These are phyloP conservation scores for Temnothorax ravouxi DNA, from an alignment of 2,888 invertebrate genomes.

Conservation along the genomic window DNA sequence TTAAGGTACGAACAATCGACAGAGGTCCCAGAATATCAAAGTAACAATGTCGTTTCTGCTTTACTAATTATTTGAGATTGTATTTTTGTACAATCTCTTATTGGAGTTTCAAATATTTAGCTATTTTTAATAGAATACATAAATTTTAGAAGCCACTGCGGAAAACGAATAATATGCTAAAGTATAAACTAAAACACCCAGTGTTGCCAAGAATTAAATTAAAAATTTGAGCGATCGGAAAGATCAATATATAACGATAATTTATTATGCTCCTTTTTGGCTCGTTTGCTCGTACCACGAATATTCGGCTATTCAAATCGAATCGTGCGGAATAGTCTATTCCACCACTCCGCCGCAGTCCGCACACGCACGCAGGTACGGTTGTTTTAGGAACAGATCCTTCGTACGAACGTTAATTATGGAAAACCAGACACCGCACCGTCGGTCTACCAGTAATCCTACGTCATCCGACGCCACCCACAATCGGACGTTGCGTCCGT, in stretches of 20 bases:
- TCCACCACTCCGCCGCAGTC: constrained; percentile 63
- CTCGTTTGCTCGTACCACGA: background rate
- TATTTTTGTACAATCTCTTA: background rate
- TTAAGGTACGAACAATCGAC: constrained; percentile 31
- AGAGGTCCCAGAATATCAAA: constrained; percentile 5
- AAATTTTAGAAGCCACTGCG: background rate
- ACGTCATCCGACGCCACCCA: constrained; percentile 60
- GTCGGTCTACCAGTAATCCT: constrained; percentile 68
- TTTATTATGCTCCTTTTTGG: background rate
- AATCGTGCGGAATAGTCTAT: constrained; percentile 24
- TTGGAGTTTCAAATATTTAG: background rate
- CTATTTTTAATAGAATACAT: background rate
- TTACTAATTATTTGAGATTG: background rate
- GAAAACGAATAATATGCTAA: background rate
- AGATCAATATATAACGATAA: background rate
- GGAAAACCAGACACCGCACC: constrained; percentile 71
- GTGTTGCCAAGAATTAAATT: background rate
- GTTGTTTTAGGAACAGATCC: constrained; percentile 80
- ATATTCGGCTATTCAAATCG: constrained; percentile 17
- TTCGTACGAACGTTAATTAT: constrained; percentile 74
- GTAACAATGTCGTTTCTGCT: constrained; percentile 19
- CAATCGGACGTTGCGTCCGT: constrained; percentile 51
- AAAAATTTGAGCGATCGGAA: background rate
- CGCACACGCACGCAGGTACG: constrained; percentile 74
- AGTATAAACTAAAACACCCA: background rate